phyloP scores from a whole-genome alignment of 2,797 vertebrate species.

The Eurystomus glaucurus region DNA sequence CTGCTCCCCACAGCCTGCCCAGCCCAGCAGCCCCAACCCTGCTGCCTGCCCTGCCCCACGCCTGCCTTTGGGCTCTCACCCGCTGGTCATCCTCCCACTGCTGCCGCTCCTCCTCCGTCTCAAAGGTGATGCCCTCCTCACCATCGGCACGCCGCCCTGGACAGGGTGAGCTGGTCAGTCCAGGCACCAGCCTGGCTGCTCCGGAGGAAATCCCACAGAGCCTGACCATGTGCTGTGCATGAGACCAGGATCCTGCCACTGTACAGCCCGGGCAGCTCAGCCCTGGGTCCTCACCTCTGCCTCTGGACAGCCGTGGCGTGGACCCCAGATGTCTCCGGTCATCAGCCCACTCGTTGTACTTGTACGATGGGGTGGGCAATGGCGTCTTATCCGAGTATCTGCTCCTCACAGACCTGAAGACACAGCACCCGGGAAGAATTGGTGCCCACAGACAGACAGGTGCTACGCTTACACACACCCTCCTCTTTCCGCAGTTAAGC shows the following conservation, averaged over 20 bases:
- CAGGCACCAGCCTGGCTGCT: rapidly evolving
- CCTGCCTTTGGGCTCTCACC: conserved; percentile 75
- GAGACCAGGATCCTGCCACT: rapidly evolving
- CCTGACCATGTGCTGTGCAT: rapidly evolving
- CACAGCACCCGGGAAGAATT: rapidly evolving
- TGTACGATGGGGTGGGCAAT: conserved; percentile 95
- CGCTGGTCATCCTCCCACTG: conserved; percentile 98
- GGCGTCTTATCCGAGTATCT: conserved; percentile 92
- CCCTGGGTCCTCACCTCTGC: conserved; percentile 87
- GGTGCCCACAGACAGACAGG: background rate
- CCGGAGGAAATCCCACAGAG: background rate
- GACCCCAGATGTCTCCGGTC: conserved; percentile 93
- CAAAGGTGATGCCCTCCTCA: conserved; percentile 91
- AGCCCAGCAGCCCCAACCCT: background rate
- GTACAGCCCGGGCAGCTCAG: rapidly evolving
- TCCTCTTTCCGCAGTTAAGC: background rate
- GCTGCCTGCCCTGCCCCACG: rapidly evolving
- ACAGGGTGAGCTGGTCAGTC: background rate
- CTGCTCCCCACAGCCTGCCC: background rate
- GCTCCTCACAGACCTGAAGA: conserved; percentile 89
- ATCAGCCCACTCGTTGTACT: conserved; percentile 99
- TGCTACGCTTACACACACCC: rapidly evolving
- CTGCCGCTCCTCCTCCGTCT: conserved; percentile 92
- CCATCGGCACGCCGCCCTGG: conserved; percentile 88
- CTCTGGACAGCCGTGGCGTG: conserved; percentile 94